A percentile compares a stretch with the other conserved stretches of the same genome.
These are phyloP conservation scores for Tragelaphus eurycerus DNA, from an alignment of 2,797 vertebrate species.

Conservation along the genomic window DNA sequence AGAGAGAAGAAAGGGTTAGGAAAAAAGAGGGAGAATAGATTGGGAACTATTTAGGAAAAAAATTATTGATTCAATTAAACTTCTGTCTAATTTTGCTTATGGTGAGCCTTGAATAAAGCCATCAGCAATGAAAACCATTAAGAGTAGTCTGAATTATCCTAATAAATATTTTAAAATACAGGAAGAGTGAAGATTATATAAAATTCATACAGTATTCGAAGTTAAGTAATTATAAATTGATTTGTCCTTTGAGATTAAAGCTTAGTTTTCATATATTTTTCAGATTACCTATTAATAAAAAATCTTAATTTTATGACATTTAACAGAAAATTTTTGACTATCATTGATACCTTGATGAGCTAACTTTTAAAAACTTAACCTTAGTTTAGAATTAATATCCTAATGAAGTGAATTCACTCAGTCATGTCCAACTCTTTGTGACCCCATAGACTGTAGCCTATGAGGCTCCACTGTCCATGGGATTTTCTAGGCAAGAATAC, in stretches of 20 bases:
- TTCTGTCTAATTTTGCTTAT: not conserved
- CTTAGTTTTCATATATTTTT: not conserved
- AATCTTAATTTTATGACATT: not conserved
- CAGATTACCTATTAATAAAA: not conserved
- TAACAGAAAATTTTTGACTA: not conserved
- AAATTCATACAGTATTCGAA: not conserved
- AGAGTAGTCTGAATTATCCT: not conserved
- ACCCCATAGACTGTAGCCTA: not conserved
- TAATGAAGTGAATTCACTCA: not conserved
- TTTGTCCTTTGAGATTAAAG: not conserved
- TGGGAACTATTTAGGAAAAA: not conserved
- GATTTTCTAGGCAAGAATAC: not conserved
- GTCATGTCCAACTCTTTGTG: not conserved
- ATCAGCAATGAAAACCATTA: constrained; percentile 12
- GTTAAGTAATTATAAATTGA: not conserved
- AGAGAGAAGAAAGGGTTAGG: not conserved
- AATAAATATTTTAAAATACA: not conserved
- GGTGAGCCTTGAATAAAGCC: not conserved
- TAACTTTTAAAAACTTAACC: not conserved
- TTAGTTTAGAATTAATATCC: not conserved
- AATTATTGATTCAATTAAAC: not conserved
- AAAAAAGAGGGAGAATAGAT: not conserved
- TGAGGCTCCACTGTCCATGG: not conserved
- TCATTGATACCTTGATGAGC: not conserved
- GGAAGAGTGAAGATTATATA: not conserved